Conservation (phyloP, 2,888 invertebrate species). For the Pseudanteris insignis region DNA sequence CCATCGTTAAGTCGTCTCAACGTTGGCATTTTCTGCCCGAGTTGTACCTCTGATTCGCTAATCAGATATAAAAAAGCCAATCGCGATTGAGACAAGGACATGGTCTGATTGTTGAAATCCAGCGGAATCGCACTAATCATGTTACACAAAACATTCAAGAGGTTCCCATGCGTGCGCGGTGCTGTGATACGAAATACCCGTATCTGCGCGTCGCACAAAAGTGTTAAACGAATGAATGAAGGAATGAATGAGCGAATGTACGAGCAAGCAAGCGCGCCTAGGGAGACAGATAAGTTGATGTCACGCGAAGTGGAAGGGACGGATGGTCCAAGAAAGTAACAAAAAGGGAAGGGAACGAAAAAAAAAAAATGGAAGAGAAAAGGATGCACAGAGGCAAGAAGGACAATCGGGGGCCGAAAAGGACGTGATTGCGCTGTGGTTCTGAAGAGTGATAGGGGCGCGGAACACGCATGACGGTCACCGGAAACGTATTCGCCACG, state of each 20-base stretch:
- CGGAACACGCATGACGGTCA: conserved; percentile 49
- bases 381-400: conserved; percentile 20
- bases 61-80: no score
- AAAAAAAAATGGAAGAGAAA: conserved; percentile 6
- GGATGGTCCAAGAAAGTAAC: conserved; percentile 28
- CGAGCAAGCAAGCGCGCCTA: conserved; percentile 47
- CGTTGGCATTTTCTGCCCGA: no score
- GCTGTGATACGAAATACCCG: conserved; percentile 60
- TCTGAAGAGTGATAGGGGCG: not conserved
- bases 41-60: no score
- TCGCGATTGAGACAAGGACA: no score
- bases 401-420: conserved; percentile 10
- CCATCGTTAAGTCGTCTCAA: no score
- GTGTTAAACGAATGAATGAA: conserved; percentile 63
- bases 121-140: conserved; percentile 58
- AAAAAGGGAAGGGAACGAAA: no score
- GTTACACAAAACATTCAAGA: conserved; percentile 63
- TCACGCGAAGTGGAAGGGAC: conserved; percentile 26
- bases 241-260: conserved; percentile 50
- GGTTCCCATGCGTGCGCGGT: conserved; percentile 56
- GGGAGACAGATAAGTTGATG: conserved; percentile 40
- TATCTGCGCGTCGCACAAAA: conserved; percentile 63
- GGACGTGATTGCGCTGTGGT: not conserved
- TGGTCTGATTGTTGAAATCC: no score
- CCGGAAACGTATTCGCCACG: conserved; percentile 58